These are phyloP conservation scores for Monopis laevigella DNA, from an alignment of 2,888 invertebrate genomes.

Conservation along the genomic window DNA sequence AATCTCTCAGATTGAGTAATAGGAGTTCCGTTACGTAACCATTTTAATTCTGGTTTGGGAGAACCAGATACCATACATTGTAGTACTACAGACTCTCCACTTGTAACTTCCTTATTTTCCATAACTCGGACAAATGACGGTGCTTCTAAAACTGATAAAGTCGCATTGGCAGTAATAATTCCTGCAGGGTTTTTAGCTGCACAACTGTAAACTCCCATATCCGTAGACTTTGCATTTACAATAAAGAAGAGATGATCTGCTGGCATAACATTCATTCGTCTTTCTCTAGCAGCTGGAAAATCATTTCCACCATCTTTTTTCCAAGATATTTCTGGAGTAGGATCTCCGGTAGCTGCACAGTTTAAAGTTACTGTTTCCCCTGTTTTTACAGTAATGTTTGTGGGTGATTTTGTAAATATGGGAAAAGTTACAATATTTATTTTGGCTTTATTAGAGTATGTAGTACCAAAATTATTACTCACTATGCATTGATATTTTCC, in stretches of 20 bases:
- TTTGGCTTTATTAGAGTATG: conserved; percentile 86
- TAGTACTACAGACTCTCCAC: conserved; percentile 86
- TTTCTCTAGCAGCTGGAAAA: conserved; percentile 93
- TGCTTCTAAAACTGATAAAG: conserved; percentile 84
- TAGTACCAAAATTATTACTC: conserved; percentile 87
- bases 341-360: conserved; percentile 91
- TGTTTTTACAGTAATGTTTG: conserved; percentile 83
- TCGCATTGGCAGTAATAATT: conserved; percentile 85
- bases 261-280: conserved; percentile 92
- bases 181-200: conserved; percentile 93
- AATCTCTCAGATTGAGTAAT: conserved; percentile 81
- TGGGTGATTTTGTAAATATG: conserved; percentile 83
- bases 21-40: conserved; percentile 85
- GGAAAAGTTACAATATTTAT: conserved; percentile 91
- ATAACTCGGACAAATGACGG: conserved; percentile 88
- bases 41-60: conserved; percentile 81
- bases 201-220: conserved; percentile 94
- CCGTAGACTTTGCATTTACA: conserved; percentile 86
- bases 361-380: conserved; percentile 88
- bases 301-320: conserved; percentile 93
- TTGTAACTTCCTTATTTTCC: conserved; percentile 83
- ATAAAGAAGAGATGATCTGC: conserved; percentile 93
- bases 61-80: conserved; percentile 89
- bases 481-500: conserved; percentile 95
- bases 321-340: conserved; percentile 88